These are phyloP conservation scores for Hermaeophaga mercurialis DNA, from an alignment of 2,888 invertebrate genomes.

Conservation along the genomic window DNA sequence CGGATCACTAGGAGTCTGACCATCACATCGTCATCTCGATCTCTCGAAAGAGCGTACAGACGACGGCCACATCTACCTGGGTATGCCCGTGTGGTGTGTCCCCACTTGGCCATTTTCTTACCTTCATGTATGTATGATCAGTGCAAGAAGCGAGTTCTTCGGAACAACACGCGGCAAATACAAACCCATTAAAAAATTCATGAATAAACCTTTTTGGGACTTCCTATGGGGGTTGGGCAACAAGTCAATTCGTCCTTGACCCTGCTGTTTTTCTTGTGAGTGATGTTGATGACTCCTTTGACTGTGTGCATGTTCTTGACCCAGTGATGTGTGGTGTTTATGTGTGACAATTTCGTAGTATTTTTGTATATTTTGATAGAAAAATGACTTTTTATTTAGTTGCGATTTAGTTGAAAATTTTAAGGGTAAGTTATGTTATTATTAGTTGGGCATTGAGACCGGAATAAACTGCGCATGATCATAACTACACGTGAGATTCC, in stretches of 20 bases:
- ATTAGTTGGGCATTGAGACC: background rate
- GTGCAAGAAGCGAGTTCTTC: conserved; percentile 58
- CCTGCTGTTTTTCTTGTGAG: conserved; percentile 21
- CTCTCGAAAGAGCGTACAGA: conserved; percentile 48
- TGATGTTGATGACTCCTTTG: conserved; percentile 20
- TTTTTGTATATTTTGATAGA: background rate
- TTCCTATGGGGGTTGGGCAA: conserved; percentile 12
- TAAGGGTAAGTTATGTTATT: conserved; percentile 10
- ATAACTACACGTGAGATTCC: background rate
- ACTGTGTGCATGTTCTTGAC: conserved; percentile 23
- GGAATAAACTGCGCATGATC: background rate
- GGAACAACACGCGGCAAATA: conserved; percentile 55
- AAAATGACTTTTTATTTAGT: conserved; percentile 3
- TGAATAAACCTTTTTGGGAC: conserved; percentile 39
- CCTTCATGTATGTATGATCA: conserved; percentile 58
- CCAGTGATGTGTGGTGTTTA: conserved; percentile 16
- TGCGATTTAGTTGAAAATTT: background rate
- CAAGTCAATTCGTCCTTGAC: conserved; percentile 15
- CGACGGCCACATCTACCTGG: conserved; percentile 53
- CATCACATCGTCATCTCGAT: conserved; percentile 26
- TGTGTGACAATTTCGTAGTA: conserved; percentile 2
- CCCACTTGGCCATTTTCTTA: conserved; percentile 56
- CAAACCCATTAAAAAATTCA: conserved; percentile 31
- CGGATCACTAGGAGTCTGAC: conserved; percentile 22
- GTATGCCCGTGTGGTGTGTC: conserved; percentile 53